Evolutionary conservation across 2,797 vertebrate genomes (phyloP).

Genomic region (Macroramphosus scolopax): DNA sequence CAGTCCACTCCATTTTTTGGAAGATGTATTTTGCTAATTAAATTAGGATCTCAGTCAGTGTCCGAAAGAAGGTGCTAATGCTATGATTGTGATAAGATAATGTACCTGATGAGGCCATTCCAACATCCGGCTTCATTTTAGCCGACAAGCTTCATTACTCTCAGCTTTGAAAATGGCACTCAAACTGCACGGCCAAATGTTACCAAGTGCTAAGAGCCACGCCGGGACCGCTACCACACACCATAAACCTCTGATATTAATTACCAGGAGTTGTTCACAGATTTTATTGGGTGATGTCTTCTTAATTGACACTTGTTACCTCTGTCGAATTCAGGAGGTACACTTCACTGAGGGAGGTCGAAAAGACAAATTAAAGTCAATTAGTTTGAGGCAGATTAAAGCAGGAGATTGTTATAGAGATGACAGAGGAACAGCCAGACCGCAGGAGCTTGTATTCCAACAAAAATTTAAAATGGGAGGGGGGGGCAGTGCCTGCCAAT

Average conservation of each 20-base stretch:
- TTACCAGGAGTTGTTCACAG: constrained; percentile 74
- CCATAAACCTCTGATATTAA: constrained; percentile 82
- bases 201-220: constrained; percentile 64
- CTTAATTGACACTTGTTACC: constrained; percentile 72
- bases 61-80: constrained; percentile 61
- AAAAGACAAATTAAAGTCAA: constrained; percentile 77
- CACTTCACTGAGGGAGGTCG: constrained; percentile 50
- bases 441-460: constrained; percentile 51
- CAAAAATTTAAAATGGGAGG: constrained; percentile 58
- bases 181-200: constrained; percentile 68
- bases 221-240: constrained; percentile 69
- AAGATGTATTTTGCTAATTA: too few relatives aligned
- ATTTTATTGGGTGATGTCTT: constrained; percentile 76
- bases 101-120: constrained; percentile 79
- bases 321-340: constrained; percentile 61
- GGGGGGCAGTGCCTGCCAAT: constrained; percentile 69
- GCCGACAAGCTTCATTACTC: constrained; percentile 76
- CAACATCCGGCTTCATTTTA: constrained; percentile 74
- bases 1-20: too few relatives aligned
- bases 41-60: too few relatives aligned
- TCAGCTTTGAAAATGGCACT: constrained; percentile 66
- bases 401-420: constrained; percentile 58
- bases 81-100: constrained; percentile 73
- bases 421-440: constrained; percentile 48
- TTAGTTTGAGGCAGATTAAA: constrained; percentile 58